Percentiles rank a stretch among this genome's conserved stretches.
phyloP scores from a whole-genome alignment of 2,113 vertebrate genomes.

The Garra rufa region DNA sequence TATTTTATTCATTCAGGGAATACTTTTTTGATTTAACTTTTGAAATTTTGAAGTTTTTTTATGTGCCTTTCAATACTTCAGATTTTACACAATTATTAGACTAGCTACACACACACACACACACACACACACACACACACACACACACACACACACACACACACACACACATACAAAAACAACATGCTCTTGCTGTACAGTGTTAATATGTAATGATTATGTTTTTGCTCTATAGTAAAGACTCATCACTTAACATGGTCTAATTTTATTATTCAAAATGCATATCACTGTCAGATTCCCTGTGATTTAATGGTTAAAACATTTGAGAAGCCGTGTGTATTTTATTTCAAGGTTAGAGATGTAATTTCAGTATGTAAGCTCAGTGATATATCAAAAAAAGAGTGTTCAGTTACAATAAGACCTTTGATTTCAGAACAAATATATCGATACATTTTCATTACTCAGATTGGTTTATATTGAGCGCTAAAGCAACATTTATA shows the following conservation, averaged over 20 bases:
- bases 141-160: not conserved
- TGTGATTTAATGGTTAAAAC: not conserved
- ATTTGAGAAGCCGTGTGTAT: not conserved
- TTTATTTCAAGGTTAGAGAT: not conserved
- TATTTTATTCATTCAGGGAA: slow-evolving; percentile 65
- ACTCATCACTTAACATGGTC: slow-evolving; percentile 35
- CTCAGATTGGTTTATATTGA: not conserved
- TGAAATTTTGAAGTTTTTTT: not conserved
- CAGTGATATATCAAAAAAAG: not conserved
- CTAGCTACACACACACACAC: too few species aligned
- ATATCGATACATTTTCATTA: not conserved
- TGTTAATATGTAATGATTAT: slow-evolving; percentile 56
- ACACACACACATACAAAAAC: slow-evolving; percentile 1
- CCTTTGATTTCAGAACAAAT: not conserved
- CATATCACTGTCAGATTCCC: not conserved
- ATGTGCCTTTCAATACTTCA: too few species aligned
- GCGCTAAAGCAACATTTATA: not conserved
- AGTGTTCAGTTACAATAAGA: not conserved
- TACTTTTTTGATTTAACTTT: slow-evolving; percentile 41
- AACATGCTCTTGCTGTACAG: slow-evolving; percentile 60
- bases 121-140: too few species aligned
- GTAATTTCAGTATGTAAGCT: not conserved
- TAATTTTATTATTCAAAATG: slow-evolving; percentile 34
- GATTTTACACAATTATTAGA: too few species aligned
- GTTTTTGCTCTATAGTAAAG: slow-evolving; percentile 58